These are phyloP conservation scores for Mythimna pallens DNA, from an alignment of 2,888 invertebrate species.

Conservation along the genomic window DNA sequence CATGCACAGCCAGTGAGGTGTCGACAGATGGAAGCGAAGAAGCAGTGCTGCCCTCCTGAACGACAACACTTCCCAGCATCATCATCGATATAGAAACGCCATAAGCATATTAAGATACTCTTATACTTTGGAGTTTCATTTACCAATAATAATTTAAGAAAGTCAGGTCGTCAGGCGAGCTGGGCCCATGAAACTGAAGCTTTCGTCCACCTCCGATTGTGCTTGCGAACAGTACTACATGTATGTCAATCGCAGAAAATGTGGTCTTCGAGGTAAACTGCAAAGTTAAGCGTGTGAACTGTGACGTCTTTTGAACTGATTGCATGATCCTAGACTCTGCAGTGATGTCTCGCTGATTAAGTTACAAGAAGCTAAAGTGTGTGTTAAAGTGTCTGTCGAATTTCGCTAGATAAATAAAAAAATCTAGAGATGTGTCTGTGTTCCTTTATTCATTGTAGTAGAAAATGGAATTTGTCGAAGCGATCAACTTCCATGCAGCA, in stretches of 20 bases:
- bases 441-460: slow-evolving; percentile 14
- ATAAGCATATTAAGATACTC: slow-evolving; percentile 16
- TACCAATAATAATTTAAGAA: slow-evolving; percentile 8
- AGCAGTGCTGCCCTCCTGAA: slow-evolving; percentile 68
- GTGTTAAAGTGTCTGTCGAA: slow-evolving; percentile 9
- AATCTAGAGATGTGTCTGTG: slow-evolving; percentile 15
- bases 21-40: slow-evolving; percentile 77
- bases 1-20: slow-evolving; percentile 81
- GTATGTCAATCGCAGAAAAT: slow-evolving; percentile 64
- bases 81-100: slow-evolving; percentile 6
- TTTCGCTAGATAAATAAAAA: slow-evolving; percentile 21
- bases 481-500: slow-evolving; percentile 68
- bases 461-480: slow-evolving; percentile 50
- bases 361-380: slow-evolving; percentile 14
- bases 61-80: slow-evolving; percentile 12
- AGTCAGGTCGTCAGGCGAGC: slow-evolving; percentile 51
- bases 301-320: slow-evolving; percentile 27
- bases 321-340: slow-evolving; percentile 36
- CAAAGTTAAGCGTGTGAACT: slow-evolving; percentile 52
- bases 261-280: slow-evolving; percentile 31
- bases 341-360: slow-evolving; percentile 26
- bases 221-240: slow-evolving; percentile 63
- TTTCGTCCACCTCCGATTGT: slow-evolving; percentile 53
- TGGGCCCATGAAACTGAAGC: slow-evolving; percentile 78
- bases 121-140: slow-evolving; percentile 3